These are phyloP conservation scores for Gymnogyps californianus DNA, from an alignment of 2,113 vertebrate species.

Conservation along the genomic window DNA sequence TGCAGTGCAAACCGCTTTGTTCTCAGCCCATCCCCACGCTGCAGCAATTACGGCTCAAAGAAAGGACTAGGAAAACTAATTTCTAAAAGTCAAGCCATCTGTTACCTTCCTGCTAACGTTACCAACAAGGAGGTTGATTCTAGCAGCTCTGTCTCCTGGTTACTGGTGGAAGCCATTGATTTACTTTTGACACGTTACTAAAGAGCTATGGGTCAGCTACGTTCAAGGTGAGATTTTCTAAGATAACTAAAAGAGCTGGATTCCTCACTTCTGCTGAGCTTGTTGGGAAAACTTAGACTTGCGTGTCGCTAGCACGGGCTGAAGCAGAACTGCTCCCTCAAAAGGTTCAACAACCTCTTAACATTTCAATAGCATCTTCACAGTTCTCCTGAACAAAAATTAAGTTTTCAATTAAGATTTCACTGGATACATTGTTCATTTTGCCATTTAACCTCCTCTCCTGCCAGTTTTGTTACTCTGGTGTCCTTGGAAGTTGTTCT, in stretches of 20 bases:
- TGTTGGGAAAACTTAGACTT: background rate
- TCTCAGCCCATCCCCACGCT: background rate
- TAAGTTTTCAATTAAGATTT: background rate
- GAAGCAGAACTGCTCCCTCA: background rate
- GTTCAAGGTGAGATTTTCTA: background rate
- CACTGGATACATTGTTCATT: background rate
- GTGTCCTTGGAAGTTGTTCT: background rate
- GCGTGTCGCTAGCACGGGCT: rapidly evolving
- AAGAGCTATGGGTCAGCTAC: background rate
- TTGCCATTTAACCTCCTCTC: background rate
- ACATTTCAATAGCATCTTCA: background rate
- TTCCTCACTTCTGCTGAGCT: background rate
- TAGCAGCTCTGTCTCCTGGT: background rate
- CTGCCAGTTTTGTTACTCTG: background rate
- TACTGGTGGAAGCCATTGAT: background rate
- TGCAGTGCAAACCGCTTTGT: background rate
- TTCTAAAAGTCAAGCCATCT: background rate
- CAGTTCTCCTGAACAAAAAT: background rate
- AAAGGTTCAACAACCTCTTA: background rate
- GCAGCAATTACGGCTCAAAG: rapidly evolving
- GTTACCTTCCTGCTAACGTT: rapidly evolving
- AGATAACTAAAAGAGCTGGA: background rate
- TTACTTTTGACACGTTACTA: background rate
- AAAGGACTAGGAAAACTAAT: background rate
- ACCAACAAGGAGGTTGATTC: background rate